These are phyloP conservation scores for Epicampocera succincta DNA, from an alignment of 2,888 invertebrate species.

Conservation along the genomic window DNA sequence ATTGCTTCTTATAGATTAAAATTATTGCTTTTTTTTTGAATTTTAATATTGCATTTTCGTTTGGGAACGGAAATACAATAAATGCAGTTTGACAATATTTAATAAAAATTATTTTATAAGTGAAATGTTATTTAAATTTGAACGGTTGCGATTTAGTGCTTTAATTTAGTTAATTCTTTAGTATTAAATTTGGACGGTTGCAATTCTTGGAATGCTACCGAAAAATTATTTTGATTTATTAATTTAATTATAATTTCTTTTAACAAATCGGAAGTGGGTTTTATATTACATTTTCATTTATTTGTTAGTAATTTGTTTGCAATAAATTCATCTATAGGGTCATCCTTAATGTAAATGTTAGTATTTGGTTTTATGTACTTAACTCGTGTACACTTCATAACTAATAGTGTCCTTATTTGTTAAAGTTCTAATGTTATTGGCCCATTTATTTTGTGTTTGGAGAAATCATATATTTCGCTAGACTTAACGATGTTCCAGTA, in stretches of 20 bases:
- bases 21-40: background rate
- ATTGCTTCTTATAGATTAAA: too few relatives aligned
- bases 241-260: conserved; percentile 2
- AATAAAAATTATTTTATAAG: too few relatives aligned
- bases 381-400: too few relatives aligned
- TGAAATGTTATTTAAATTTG: too few relatives aligned
- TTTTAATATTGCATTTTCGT: conserved; percentile 16
- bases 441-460: too few relatives aligned
- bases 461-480: too few relatives aligned
- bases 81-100: background rate
- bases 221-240: background rate
- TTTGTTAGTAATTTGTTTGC: background rate
- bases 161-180: conserved; percentile 3
- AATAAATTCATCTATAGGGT: too few relatives aligned
- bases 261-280: conserved; percentile 14
- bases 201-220: background rate
- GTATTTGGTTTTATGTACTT: too few relatives aligned
- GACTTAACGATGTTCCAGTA: too few relatives aligned
- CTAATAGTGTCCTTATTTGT: too few relatives aligned
- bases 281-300: conserved; percentile 1
- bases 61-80: conserved; percentile 10
- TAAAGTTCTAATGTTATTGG: too few relatives aligned
- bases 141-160: background rate
- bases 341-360: too few relatives aligned
- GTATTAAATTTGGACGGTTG: background rate